Conservation (phyloP, 2,797 vertebrate genomes). For the Enteromius fasciolatus region DNA sequence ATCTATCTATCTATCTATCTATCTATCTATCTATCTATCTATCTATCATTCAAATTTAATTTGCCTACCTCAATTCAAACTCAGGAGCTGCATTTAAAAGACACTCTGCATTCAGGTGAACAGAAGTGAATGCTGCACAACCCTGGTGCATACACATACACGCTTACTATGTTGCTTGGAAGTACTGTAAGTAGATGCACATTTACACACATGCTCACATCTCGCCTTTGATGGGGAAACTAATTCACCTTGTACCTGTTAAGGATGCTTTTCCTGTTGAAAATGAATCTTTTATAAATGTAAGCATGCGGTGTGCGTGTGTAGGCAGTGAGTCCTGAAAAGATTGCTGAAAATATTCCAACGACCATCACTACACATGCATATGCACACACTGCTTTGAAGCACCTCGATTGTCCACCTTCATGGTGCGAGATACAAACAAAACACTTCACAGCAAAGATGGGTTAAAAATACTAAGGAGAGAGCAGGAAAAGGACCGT, state of each 20-base stretch:
- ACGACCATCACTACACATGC: constrained; percentile 50
- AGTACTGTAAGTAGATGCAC: constrained; percentile 1
- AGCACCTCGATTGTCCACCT: constrained; percentile 55
- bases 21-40: no score
- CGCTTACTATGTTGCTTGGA: background rate
- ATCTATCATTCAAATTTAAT: background rate
- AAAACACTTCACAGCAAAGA: constrained; percentile 38
- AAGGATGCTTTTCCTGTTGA: constrained; percentile 16
- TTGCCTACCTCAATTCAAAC: background rate
- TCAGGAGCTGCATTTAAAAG: background rate
- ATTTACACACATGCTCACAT: background rate
- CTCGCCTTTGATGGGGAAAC: background rate
- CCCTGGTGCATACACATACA: no score
- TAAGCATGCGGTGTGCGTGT: background rate
- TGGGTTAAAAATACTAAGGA: constrained; percentile 1
- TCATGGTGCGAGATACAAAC: constrained; percentile 54
- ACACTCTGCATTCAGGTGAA: background rate
- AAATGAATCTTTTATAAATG: background rate
- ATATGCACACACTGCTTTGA: background rate
- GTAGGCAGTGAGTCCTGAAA: constrained; percentile 50
- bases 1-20: no score
- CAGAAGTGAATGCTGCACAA: background rate
- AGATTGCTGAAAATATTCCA: constrained; percentile 70
- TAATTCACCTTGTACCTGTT: background rate
- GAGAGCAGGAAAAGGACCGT: background rate